These are phyloP conservation scores for Thamnaconus septentrionalis DNA, from an alignment of 2,113 vertebrate species.

Conservation along the genomic window DNA sequence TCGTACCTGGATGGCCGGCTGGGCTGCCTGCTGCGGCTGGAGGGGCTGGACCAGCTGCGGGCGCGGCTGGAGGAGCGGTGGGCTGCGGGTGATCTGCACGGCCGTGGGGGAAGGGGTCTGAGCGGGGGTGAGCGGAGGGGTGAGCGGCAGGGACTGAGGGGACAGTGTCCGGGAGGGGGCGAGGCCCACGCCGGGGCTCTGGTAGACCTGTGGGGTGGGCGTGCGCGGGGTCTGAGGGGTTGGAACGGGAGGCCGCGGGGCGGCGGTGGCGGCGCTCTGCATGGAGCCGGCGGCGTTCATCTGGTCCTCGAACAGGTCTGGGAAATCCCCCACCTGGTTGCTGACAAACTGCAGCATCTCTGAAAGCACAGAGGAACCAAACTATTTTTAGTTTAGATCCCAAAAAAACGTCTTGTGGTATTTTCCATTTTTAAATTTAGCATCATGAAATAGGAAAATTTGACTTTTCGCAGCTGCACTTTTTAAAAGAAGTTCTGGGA, in stretches of 20 bases:
- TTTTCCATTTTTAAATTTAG: no score
- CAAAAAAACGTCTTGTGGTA: not conserved
- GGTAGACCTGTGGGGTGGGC: constrained; percentile 33
- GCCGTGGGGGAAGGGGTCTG: constrained; percentile 56
- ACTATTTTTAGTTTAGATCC: not conserved
- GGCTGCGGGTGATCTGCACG: constrained; percentile 71
- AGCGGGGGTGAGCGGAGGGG: constrained; percentile 65
- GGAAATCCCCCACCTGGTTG: constrained; percentile 93
- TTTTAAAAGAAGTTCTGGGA: no score
- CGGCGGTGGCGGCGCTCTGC: constrained; percentile 22
- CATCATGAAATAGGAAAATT: no score
- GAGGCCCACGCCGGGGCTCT: constrained; percentile 52
- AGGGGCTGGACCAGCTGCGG: constrained; percentile 75
- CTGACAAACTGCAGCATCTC: constrained; percentile 99
- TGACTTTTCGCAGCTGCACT: no score
- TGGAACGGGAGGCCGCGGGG: constrained; percentile 31
- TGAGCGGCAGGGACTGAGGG: constrained; percentile 63
- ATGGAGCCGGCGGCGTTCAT: constrained; percentile 63
- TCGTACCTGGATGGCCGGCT: constrained; percentile 67
- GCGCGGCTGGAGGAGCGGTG: constrained; percentile 85
- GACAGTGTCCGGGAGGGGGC: constrained; percentile 69
- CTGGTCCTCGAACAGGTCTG: constrained; percentile 91
- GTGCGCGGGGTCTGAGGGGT: constrained; percentile 44
- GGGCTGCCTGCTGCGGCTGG: constrained; percentile 64
- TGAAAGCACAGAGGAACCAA: constrained; percentile 56